Conservation (phyloP, 2,797 vertebrate genomes). For the Dromococcyx pavoninus region DNA sequence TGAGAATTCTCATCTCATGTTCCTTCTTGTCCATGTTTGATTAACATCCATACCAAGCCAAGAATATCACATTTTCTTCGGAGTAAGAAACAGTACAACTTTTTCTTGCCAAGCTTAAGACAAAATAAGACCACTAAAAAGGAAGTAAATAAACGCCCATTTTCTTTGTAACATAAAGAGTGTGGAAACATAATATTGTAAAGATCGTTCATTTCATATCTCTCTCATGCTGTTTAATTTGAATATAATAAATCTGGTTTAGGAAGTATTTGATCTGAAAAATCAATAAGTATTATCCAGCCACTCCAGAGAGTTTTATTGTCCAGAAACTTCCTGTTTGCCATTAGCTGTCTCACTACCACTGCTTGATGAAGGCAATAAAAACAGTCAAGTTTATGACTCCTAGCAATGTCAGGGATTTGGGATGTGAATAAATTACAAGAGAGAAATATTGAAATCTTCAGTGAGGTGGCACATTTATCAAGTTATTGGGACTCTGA, state of each 20-base stretch:
- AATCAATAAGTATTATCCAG: neutral
- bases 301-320: neutral
- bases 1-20: neutral
- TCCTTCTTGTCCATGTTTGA: constrained; percentile 14
- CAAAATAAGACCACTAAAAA: neutral
- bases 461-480: constrained; percentile 43
- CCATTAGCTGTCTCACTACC: constrained; percentile 20
- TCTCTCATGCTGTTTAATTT: neutral
- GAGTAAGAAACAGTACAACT: neutral
- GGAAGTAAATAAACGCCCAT: constrained; percentile 2
- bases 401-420: constrained; percentile 29
- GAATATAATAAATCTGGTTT: neutral
- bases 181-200: neutral
- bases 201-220: neutral
- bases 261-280: neutral
- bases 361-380: constrained; percentile 44
- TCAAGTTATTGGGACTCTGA: constrained; percentile 17
- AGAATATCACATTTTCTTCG: constrained; percentile 28
- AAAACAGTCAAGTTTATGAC: constrained; percentile 43
- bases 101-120: neutral
- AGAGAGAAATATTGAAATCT: constrained; percentile 47
- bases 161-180: neutral
- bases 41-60: neutral
- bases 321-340: constrained; percentile 1
- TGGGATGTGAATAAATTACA: constrained; percentile 56